Evolutionary conservation across 2,113 vertebrate genomes (phyloP), one percentile per base, ranked within the genome.

Genomic region (Cyprinodon tularosa): DNA sequence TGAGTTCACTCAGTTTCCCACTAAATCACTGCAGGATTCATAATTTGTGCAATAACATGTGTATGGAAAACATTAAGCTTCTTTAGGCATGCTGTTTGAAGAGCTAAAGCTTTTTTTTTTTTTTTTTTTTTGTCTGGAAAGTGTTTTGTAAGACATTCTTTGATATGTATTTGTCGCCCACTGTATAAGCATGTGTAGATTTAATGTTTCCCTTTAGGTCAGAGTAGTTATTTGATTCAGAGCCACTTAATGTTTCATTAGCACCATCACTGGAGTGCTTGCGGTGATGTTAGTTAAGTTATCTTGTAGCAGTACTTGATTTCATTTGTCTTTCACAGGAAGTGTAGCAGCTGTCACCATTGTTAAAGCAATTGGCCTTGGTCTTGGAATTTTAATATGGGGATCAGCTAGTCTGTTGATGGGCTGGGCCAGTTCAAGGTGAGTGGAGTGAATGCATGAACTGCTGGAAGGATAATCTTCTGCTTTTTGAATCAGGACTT

Each of bases 381-480:
- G 95, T 60, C 95, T 98, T 82, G 96, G 96, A 40, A 90, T 95
- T 82, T 92, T 98, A 80, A 94, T 98, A 77, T 98, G 96, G 94
- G 96, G 95, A 74, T 96, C 96, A 70, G 95, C 95, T 61, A 96
- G 96, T 82, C 80, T 97, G 74, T 66, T 98, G 76, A 96, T 95
- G 72, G 96, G 95, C 62, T 98, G 97, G 97, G 95, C 96, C 66
- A 97, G 93, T 90, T 96, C 97, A 89, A 96, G 96, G 97, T 97
- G 89, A 94, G 73, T 39, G 10, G 1, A 1, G 59, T 29, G 1
- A 8, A 72, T 89, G 72, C 47, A 3, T 50, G 3, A 4, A 1
- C 38, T 12, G 64, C 7, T 39, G 29, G n/a, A 44, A 42, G 11
- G 13, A 63, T 53, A 4, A 20, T 50, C 17, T 64, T 63, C 36